Conservation (phyloP, 1,140 invertebrate species). For the Brachionus paranguensis region DNA sequence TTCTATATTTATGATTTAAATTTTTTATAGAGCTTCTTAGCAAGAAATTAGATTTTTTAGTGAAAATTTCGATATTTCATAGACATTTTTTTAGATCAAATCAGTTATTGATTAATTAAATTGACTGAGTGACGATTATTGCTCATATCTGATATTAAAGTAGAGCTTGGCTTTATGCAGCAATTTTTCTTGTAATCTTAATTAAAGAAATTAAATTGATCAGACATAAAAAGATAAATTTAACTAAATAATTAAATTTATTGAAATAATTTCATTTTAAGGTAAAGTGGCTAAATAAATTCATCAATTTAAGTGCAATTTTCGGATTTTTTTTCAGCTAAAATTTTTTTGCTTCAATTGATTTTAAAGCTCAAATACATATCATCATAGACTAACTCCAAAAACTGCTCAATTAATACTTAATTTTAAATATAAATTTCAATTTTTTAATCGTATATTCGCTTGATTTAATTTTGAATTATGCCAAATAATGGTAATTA, state of each 20-base stretch:
- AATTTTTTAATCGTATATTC: slow-evolving; percentile 25
- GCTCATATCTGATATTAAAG: neutral
- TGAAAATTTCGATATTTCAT: too few relatives aligned
- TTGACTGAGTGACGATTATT: neutral
- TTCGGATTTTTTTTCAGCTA: slow-evolving; percentile 4
- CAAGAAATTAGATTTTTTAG: too few relatives aligned
- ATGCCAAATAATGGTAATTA: neutral
- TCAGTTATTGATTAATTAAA: too few relatives aligned
- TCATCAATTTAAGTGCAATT: slow-evolving; percentile 14
- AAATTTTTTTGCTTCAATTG: neutral
- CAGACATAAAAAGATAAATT: neutral
- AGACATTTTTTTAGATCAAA: too few relatives aligned
- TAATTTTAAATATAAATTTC: slow-evolving; percentile 11
- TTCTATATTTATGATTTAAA: too few relatives aligned
- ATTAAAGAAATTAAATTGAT: neutral
- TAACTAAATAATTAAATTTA: neutral
- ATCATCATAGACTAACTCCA: neutral
- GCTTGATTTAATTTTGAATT: neutral
- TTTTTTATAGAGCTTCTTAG: too few relatives aligned
- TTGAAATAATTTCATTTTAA: neutral
- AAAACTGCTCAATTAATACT: neutral
- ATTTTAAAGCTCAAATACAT: neutral
- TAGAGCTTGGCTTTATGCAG: neutral
- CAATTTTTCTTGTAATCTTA: neutral
- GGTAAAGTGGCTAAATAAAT: neutral